Percentiles rank a stretch among this genome's conserved stretches.
Evolutionary conservation across 1,140 invertebrate species (phyloP).

Genomic region (Thaumetopoea pityocampa): DNA sequence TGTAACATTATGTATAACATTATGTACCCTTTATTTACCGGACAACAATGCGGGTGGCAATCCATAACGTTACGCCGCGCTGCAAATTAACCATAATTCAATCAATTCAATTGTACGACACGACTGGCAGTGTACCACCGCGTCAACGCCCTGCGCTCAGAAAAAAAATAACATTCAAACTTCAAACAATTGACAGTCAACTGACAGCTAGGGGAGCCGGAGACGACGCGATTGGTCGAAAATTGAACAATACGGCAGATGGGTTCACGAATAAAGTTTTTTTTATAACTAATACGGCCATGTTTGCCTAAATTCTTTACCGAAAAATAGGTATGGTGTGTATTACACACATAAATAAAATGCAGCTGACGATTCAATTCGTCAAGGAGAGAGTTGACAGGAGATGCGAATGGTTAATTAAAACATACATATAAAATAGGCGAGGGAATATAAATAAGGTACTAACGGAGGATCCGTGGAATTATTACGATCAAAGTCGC

Average conservation of each 20-base stretch:
- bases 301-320: constrained; percentile 68
- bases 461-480: constrained; percentile 16
- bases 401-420: constrained; percentile 37
- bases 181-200: constrained; percentile 48
- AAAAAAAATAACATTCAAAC: constrained; percentile 55
- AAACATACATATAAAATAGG: constrained; percentile 29
- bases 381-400: constrained; percentile 35
- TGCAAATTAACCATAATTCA: constrained; percentile 60
- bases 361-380: constrained; percentile 54
- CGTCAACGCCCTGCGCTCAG: constrained; percentile 53
- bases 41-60: constrained; percentile 56
- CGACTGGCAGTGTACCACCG: constrained; percentile 43
- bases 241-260: constrained; percentile 71
- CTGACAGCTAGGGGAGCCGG: constrained; percentile 68
- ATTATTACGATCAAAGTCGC: constrained; percentile 22
- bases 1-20: constrained; percentile 3
- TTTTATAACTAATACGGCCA: constrained; percentile 45
- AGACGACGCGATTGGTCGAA: constrained; percentile 52
- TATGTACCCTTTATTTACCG: constrained; percentile 40
- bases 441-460: constrained; percentile 30
- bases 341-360: constrained; percentile 31
- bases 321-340: constrained; percentile 47
- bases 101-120: constrained; percentile 67
- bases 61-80: constrained; percentile 47
- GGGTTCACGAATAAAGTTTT: constrained; percentile 36